Evolutionary conservation across 1,140 invertebrate species (phyloP), one percentile per base, ranked within the genome.

Genomic region (Diuraphis noxia): DNA sequence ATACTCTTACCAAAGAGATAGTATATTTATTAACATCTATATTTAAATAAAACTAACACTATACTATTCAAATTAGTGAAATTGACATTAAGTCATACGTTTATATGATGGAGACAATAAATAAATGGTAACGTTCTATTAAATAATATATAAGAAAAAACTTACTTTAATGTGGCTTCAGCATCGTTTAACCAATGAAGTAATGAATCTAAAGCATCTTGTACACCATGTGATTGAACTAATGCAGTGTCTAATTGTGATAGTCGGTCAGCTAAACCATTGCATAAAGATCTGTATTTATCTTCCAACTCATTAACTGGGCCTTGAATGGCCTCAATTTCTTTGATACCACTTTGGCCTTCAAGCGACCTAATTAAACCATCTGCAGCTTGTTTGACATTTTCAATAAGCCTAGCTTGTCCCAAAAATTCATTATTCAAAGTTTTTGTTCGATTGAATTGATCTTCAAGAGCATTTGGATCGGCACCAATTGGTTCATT

Each of bases 221-320:
- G 97, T 23, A 99, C 96, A n/a, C 97, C 98, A 94, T 99, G 98
- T 89, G 97, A 98, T 94, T 98, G 97, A 13, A 98, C 96, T 52
- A 99, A 94, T 0, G 98, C 98, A 1, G 97, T 97, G 93, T 99
- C 98, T 82, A 99, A 94, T 79, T 96, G 95, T 92, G 97, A 96
- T 93, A 97, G 98, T n/a, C 97, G 96, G 10, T 97, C 96, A 23
- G 95, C 95, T 25, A 98, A 94, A 1, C 96, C 95, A 92, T 96
- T 95, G 86, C 95, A 94, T 23, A 98, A 93, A 92, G 97, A 96
- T 88, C 95, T 95, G 93, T 98, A 97, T 91, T 97, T 96, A 52
- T 96, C 95, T 92, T 96, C 95, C 9, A 99, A 93, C 90, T 96
- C 96, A 23, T 96, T 94, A 2, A 98, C 96, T 0, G 97, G 97